Base-by-base conservation (phyloP, 2,797 vertebrate genomes). In the Euthynnus affinis region DNA sequence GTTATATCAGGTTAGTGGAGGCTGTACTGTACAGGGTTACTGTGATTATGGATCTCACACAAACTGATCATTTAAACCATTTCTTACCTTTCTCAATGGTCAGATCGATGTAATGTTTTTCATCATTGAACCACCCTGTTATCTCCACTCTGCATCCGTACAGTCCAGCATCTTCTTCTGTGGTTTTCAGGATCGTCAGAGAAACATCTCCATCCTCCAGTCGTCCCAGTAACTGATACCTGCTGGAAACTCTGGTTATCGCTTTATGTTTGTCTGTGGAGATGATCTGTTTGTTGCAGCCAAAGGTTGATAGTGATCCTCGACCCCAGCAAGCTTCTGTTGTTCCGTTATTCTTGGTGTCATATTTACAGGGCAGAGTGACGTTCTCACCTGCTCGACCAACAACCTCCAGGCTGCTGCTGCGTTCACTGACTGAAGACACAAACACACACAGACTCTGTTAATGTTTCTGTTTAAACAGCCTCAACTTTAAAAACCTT, bases 61-160 rank as follows among this genome's bases (percentile, higher is more conserved):
- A 29, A 29, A 29, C 29, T 37, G 37, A 37, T 37, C 9, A 10
- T 37, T 37, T 37, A 10, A 37, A 37, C 1, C 9, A 52, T 52
- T 22, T 73, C 89, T 87, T 71, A 97, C 97, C 93, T 86, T 61
- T 52, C 1, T 2, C 22, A 55, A 97, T 27, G 8, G 57, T 42
- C 79, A 98, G 66, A 0, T 82, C 0, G 0, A 89, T 0, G 6
- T 86, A 32, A 17, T 12, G 7, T 22, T 69, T 86, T 0, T 72
- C 0, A 20, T 98, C 97, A 2, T 97, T 98, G 71, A 95, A 91
- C 57, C 0, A 34, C 0, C 97, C 96, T 0, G 9, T 0, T 25
- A 95, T 23, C 0, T 95, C 2, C 72, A 97, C 91, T 0, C 96
- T 94, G 83, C 97, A 98, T 55, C 97, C 96, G 7, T 97, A 98